phyloP scores from a whole-genome alignment of 2,113 vertebrate species.

The Porphyrio hochstetteri region DNA sequence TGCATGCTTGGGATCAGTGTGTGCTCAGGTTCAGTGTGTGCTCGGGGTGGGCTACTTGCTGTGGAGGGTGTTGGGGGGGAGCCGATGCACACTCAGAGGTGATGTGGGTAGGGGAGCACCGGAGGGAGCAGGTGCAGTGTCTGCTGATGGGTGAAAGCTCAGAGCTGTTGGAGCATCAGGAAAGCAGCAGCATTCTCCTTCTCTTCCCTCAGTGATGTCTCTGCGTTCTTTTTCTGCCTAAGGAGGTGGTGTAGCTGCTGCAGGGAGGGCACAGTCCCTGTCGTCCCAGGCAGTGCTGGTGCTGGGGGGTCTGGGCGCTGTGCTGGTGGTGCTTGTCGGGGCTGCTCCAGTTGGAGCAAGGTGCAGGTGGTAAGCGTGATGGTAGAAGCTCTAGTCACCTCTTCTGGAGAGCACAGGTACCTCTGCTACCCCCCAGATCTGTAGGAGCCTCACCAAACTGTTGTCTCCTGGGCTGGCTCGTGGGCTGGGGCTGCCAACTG shows the following conservation, averaged over 20 bases:
- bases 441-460: neutral
- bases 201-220: neutral
- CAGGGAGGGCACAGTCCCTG: neutral
- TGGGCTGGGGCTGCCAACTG: neutral
- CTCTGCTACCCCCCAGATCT: neutral
- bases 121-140: fast-evolving
- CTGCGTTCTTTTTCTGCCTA: neutral
- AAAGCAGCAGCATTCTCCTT: neutral
- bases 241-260: neutral
- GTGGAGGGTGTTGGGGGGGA: neutral
- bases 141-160: neutral
- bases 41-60: fast-evolving
- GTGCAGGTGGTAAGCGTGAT: no score
- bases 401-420: neutral
- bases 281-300: neutral
- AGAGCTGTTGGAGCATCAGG: no score
- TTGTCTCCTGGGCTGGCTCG: neutral
- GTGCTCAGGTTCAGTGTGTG: no score
- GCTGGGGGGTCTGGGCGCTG: neutral
- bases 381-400: neutral
- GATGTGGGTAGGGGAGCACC: fast-evolving
- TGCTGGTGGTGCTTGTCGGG: fast-evolving
- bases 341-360: neutral
- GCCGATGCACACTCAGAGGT: fast-evolving
- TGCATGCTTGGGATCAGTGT: no score